Evolutionary conservation across 2,113 vertebrate species (phyloP).

Genomic region (Pterocles burchelli): DNA sequence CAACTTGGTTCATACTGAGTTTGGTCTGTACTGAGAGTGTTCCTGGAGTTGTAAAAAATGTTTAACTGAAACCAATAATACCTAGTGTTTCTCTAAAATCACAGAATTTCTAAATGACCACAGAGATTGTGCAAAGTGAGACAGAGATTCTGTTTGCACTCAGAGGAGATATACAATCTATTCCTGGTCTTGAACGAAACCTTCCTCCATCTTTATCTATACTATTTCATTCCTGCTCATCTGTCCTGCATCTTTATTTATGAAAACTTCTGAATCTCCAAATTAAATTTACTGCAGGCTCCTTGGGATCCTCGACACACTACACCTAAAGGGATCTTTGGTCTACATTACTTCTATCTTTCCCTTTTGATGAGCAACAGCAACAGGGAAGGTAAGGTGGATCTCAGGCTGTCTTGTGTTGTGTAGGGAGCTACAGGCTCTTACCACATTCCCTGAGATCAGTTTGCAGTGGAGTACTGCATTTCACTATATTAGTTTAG

Average conservation of each 20-base stretch:
- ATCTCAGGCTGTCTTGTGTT: neutral
- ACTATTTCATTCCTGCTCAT: neutral
- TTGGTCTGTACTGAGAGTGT: neutral
- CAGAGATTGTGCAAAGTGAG: accelerated
- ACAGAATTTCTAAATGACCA: neutral
- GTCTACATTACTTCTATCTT: neutral
- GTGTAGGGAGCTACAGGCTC: neutral
- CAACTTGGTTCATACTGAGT: neutral
- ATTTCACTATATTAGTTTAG: neutral
- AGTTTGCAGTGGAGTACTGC: neutral
- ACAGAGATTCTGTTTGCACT: neutral
- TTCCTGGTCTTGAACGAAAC: accelerated
- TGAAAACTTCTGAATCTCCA: neutral
- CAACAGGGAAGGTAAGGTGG: neutral
- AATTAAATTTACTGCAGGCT: neutral
- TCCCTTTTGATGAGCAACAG: neutral
- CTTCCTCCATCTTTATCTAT: neutral
- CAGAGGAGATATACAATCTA: neutral
- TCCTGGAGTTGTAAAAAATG: neutral
- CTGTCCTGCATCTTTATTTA: neutral
- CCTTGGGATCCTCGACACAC: neutral
- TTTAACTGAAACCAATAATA: neutral
- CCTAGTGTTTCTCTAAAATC: neutral
- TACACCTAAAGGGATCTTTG: neutral
- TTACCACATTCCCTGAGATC: neutral